Conservation (phyloP, 2,888 invertebrate species). For the Gymnoscelis rufifasciata region DNA sequence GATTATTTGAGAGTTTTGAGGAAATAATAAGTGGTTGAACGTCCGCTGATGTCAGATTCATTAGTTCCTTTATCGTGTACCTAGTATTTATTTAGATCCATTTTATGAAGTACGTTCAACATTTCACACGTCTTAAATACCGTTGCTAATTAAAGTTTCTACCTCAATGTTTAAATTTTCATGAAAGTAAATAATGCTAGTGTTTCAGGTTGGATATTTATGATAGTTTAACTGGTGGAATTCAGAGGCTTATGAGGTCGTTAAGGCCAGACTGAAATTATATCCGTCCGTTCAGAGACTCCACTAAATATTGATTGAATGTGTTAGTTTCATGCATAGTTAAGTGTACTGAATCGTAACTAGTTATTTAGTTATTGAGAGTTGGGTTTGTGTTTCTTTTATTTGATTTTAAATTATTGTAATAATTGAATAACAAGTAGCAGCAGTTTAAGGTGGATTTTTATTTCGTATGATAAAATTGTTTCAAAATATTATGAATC, state of each 20-base stretch:
- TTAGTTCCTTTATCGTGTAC: too few species aligned
- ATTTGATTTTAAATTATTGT: constrained; percentile 12
- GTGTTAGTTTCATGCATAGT: constrained; percentile 10
- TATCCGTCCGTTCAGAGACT: constrained; percentile 31
- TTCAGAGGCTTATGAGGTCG: not conserved
- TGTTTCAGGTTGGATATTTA: not conserved
- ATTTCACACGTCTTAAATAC: too few species aligned
- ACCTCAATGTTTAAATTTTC: too few species aligned
- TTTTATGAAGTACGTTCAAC: too few species aligned
- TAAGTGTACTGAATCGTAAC: not conserved
- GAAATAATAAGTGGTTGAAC: not conserved
- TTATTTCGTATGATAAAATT: not conserved
- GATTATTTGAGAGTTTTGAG: not conserved
- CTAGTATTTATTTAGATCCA: too few species aligned
- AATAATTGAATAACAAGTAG: too few species aligned
- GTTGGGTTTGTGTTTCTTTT: constrained; percentile 9
- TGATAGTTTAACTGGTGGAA: not conserved
- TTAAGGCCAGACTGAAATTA: constrained; percentile 15
- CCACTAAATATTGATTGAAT: constrained; percentile 19
- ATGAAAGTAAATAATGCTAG: not conserved
- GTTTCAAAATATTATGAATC: too few species aligned
- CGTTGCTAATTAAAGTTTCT: too few species aligned
- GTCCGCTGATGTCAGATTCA: too few species aligned
- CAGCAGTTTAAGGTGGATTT: too few species aligned
- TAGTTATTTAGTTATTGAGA: constrained; percentile 10